A percentile compares a stretch with the other conserved stretches of the same genome.
These are phyloP conservation scores for Heliconius hortense DNA, from an alignment of 2,888 invertebrate species.

Conservation along the genomic window DNA sequence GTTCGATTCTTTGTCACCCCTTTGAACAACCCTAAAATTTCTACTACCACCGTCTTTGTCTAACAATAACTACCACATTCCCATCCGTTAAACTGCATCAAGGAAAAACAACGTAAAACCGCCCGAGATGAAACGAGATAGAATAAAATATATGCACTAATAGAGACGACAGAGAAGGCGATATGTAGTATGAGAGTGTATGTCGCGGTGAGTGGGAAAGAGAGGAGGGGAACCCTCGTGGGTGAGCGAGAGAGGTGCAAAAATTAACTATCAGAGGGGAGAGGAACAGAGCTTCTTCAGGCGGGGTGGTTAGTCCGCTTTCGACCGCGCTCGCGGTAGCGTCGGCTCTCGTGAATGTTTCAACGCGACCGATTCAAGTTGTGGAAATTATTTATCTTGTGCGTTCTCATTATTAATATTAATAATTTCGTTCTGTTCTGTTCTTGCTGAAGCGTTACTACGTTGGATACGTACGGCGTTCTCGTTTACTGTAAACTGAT, in stretches of 20 bases:
- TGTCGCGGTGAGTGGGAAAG: constrained; percentile 67
- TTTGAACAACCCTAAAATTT: constrained; percentile 80
- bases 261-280: constrained; percentile 81
- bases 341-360: constrained; percentile 56
- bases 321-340: constrained; percentile 74
- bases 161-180: constrained; percentile 76
- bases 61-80: constrained; percentile 82
- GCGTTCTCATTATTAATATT: constrained; percentile 58
- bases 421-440: constrained; percentile 61
- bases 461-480: constrained; percentile 9
- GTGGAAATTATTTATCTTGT: constrained; percentile 69
- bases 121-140: constrained; percentile 82
- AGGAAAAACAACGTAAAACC: constrained; percentile 80
- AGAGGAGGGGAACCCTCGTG: constrained; percentile 70
- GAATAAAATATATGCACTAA: constrained; percentile 82
- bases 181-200: constrained; percentile 74
- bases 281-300: constrained; percentile 78
- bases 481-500: constrained; percentile 2
- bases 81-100: constrained; percentile 82
- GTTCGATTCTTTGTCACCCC: constrained; percentile 82
- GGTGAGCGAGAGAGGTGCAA: constrained; percentile 67
- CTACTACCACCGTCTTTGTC: constrained; percentile 81
- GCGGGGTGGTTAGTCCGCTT: constrained; percentile 82
- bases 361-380: constrained; percentile 69
- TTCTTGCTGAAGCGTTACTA: constrained; percentile 41